These are phyloP conservation scores for Synergus umbraculus DNA, from an alignment of 2,888 invertebrate genomes.

Conservation along the genomic window DNA sequence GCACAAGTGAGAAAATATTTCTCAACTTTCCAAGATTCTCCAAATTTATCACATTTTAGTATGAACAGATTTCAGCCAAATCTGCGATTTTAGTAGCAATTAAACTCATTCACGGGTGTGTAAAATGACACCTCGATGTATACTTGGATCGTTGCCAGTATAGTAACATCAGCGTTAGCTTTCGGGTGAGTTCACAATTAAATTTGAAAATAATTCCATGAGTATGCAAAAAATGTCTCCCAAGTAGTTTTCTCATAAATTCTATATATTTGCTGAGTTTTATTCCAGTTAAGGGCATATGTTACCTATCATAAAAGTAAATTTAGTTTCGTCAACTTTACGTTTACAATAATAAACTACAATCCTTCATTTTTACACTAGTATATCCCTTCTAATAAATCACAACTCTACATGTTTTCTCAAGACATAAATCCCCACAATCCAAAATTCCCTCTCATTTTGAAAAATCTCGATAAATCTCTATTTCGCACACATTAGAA, in stretches of 20 bases:
- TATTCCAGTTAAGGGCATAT: background rate
- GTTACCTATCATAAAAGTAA: no score
- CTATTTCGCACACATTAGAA: background rate
- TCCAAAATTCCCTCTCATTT: background rate
- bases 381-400: no score
- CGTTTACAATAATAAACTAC: no score
- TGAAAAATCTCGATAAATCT: background rate
- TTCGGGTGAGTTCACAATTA: background rate
- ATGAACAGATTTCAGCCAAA: background rate
- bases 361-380: no score
- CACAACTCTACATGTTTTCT: background rate
- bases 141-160: background rate
- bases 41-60: background rate
- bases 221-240: background rate
- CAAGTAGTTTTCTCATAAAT: background rate
- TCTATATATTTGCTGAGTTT: background rate
- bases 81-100: slow-evolving; percentile 11
- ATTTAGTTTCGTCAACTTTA: no score
- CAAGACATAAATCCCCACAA: background rate
- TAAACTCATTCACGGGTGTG: slow-evolving; percentile 21
- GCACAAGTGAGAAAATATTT: background rate
- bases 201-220: background rate
- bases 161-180: background rate
- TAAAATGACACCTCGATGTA: slow-evolving; percentile 27
- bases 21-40: background rate